phyloP scores from a whole-genome alignment of 2,888 invertebrate genomes.

The Uropetala carovei region DNA sequence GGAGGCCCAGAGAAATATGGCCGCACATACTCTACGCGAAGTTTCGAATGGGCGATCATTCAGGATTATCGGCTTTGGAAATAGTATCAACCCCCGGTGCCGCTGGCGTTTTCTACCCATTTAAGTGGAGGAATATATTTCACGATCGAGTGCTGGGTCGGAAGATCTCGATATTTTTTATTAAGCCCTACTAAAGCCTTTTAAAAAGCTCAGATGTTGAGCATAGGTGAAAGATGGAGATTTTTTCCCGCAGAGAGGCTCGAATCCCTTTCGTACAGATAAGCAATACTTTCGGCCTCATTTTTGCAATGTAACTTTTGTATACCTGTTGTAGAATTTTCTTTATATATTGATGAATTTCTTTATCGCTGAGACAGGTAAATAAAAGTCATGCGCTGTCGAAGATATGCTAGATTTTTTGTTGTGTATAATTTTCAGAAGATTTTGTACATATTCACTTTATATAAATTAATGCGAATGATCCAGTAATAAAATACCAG shows the following conservation, averaged over 20 bases:
- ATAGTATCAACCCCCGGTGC: conserved; percentile 25
- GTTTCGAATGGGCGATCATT: conserved; percentile 28
- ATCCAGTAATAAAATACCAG: too few species aligned
- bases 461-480: too few species aligned
- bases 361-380: too few species aligned
- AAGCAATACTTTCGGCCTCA: too few species aligned
- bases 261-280: too few species aligned
- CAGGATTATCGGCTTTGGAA: conserved; percentile 35
- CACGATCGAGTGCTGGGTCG: conserved; percentile 14
- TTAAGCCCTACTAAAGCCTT: conserved; percentile 20
- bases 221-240: neutral
- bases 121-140: conserved; percentile 24
- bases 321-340: too few species aligned
- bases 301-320: too few species aligned
- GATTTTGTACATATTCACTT: too few species aligned
- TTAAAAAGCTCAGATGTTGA: conserved; percentile 18
- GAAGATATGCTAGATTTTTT: too few species aligned
- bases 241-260: neutral
- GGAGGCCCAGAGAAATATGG: conserved; percentile 18
- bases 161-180: conserved; percentile 17
- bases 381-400: too few species aligned
- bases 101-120: conserved; percentile 28
- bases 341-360: too few species aligned
- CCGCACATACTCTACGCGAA: conserved; percentile 25
- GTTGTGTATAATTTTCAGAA: too few species aligned